phyloP scores from a whole-genome alignment of 2,113 vertebrate species.

The Octodon degus region DNA sequence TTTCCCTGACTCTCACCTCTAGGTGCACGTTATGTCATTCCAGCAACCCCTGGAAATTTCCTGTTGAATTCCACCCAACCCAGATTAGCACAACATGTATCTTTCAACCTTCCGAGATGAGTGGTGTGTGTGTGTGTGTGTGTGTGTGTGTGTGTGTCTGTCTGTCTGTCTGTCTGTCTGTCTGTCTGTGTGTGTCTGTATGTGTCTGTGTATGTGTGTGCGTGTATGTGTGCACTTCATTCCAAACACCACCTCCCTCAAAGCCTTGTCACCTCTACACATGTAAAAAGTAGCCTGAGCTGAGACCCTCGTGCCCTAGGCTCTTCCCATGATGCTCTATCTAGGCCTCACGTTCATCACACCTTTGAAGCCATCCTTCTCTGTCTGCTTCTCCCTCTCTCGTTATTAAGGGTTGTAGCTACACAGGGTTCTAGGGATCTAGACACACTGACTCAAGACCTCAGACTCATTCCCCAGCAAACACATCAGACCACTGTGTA shows the following conservation, averaged over 20 bases:
- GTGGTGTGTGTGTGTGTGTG: background rate
- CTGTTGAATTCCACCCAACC: background rate
- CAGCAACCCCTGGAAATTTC: constrained; percentile 62
- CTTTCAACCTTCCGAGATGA: background rate
- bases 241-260: background rate
- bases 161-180: too few relatives aligned
- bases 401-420: background rate
- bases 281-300: background rate
- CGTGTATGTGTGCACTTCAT: background rate
- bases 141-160: constrained; percentile 7
- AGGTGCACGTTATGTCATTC: constrained; percentile 1
- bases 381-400: background rate
- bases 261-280: background rate
- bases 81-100: constrained; percentile 26
- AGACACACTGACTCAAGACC: background rate
- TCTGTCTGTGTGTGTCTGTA: background rate
- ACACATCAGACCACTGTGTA: background rate
- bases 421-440: background rate
- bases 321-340: constrained; percentile 23
- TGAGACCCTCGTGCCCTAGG: background rate
- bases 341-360: background rate
- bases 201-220: background rate
- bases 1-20: background rate
- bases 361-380: background rate
- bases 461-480: too few relatives aligned